These are phyloP conservation scores for Sander vitreus DNA, from an alignment of 2,113 vertebrate genomes.

Conservation along the genomic window DNA sequence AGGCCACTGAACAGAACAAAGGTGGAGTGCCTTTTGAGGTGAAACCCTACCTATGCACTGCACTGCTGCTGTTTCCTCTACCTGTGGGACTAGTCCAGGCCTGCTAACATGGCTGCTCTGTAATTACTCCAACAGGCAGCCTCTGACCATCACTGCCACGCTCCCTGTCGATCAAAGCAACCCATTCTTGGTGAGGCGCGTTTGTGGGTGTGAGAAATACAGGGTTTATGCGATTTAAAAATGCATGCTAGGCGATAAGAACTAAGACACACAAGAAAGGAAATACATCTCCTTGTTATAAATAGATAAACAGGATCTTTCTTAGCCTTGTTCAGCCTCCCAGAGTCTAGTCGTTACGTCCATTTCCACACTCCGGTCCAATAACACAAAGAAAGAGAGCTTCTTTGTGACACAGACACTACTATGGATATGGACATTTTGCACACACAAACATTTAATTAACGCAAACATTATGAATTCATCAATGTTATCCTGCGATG, in stretches of 20 bases:
- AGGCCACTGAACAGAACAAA: slow-evolving; percentile 31
- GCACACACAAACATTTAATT: slow-evolving; percentile 23
- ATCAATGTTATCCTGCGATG: not conserved
- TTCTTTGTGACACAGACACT: slow-evolving; percentile 33
- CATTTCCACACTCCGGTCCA: slow-evolving; percentile 40
- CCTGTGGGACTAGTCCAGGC: slow-evolving; percentile 38
- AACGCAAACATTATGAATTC: slow-evolving; percentile 21
- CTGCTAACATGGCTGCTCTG: slow-evolving; percentile 66
- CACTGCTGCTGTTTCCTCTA: slow-evolving; percentile 44
- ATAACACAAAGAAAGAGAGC: slow-evolving; percentile 32
- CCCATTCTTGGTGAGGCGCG: slow-evolving; percentile 59
- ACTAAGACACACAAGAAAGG: slow-evolving; percentile 63
- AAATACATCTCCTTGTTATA: slow-evolving; percentile 74
- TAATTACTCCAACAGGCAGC: slow-evolving; percentile 71
- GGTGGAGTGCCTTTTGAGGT: slow-evolving; percentile 44
- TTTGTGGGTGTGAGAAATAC: slow-evolving; percentile 68
- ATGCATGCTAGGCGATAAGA: slow-evolving; percentile 75
- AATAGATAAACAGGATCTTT: slow-evolving; percentile 77
- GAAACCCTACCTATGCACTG: slow-evolving; percentile 67
- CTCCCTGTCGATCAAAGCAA: slow-evolving; percentile 72
- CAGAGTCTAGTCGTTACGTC: slow-evolving; percentile 47
- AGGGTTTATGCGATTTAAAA: slow-evolving; percentile 74
- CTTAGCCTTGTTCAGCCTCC: slow-evolving; percentile 48
- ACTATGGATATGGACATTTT: slow-evolving; percentile 14
- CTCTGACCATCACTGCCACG: slow-evolving; percentile 54